These are phyloP conservation scores for Amblyjoppa fuscipennis DNA, from an alignment of 2,888 invertebrate genomes.

Conservation along the genomic window DNA sequence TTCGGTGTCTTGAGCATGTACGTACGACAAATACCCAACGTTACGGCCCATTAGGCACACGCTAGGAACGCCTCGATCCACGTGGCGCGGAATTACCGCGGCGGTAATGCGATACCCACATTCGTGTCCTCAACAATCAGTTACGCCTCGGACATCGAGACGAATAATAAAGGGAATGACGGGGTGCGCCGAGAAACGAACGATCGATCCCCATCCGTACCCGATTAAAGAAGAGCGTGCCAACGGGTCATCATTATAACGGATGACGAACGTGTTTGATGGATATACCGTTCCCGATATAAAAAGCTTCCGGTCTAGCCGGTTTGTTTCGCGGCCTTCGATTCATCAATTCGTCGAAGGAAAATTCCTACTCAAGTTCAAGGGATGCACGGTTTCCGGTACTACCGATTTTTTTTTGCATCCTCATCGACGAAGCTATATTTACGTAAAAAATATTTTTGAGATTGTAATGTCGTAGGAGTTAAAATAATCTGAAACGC, in stretches of 20 bases:
- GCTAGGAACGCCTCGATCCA: conserved; percentile 67
- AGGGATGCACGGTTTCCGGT: background rate
- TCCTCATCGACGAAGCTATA: too few species aligned
- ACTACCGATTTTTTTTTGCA: background rate
- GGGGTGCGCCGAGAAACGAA: conserved; percentile 73
- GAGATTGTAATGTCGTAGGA: too few species aligned
- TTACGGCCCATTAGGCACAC: conserved; percentile 68
- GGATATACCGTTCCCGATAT: background rate
- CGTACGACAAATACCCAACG: conserved; percentile 29
- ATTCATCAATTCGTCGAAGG: background rate
- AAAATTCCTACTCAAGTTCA: background rate
- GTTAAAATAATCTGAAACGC: too few species aligned
- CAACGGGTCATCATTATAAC: conserved; percentile 39
- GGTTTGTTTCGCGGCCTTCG: background rate
- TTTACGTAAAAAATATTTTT: too few species aligned
- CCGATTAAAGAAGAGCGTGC: conserved; percentile 55
- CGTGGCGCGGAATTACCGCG: conserved; percentile 62
- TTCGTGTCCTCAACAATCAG: conserved; percentile 78
- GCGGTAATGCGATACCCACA: conserved; percentile 75
- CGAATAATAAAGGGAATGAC: conserved; percentile 72
- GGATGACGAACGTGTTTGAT: conserved; percentile 20
- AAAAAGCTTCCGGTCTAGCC: conserved; percentile 12
- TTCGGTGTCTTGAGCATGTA: background rate
- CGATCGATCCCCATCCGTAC: conserved; percentile 52
- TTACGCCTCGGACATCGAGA: conserved; percentile 80